Evolutionary conservation across 2,113 vertebrate species (phyloP).

Genomic region (Tupaia tana): DNA sequence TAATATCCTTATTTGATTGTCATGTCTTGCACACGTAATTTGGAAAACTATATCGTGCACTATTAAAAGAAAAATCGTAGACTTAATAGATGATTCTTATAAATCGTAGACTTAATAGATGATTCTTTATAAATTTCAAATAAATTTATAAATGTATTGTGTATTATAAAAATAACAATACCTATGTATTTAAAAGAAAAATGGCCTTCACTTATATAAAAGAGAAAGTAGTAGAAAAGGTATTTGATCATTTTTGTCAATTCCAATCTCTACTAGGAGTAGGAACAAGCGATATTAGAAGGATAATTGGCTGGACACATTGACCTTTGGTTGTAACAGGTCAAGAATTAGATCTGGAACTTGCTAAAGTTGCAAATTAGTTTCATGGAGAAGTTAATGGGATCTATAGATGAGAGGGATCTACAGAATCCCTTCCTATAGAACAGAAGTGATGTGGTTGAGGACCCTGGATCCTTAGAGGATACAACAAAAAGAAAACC

Average conservation of each 20-base stretch:
- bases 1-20: no score
- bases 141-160: no score
- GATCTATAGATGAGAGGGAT: background rate
- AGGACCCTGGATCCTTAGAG: background rate
- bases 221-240: background rate
- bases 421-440: background rate
- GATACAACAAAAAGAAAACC: background rate
- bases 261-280: background rate
- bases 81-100: no score
- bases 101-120: no score
- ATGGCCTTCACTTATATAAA: background rate
- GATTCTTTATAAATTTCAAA: no score
- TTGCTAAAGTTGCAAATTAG: background rate
- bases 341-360: background rate
- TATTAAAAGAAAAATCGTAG: no score
- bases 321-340: background rate
- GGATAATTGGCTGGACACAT: background rate
- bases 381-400: background rate
- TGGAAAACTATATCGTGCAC: no score
- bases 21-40: no score
- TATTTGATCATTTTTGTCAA: background rate
- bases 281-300: background rate
- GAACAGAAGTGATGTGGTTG: background rate
- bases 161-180: no score
- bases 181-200: no score